phyloP scores from a whole-genome alignment of 2,797 vertebrate species.

The Chelonia mydas region DNA sequence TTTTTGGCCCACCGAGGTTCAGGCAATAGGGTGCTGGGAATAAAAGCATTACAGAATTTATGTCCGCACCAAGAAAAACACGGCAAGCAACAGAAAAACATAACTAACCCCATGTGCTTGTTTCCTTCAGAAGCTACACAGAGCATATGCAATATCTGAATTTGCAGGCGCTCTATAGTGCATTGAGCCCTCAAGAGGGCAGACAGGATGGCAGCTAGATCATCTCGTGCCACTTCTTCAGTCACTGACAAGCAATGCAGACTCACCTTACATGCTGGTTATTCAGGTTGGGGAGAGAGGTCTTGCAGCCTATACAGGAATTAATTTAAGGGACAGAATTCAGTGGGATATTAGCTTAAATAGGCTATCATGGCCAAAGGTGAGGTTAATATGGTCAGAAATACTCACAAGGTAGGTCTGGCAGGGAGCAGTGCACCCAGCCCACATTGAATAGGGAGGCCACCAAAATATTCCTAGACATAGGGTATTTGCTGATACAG shows the following conservation, averaged over 20 bases:
- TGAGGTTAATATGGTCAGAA: background rate
- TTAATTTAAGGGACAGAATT: no score
- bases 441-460: background rate
- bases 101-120: no score
- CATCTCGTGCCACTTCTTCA: background rate
- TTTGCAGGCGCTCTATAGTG: no score
- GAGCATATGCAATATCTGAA: no score
- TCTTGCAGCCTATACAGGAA: no score
- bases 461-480: background rate
- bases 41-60: no score
- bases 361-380: background rate
- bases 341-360: background rate
- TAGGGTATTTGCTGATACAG: background rate
- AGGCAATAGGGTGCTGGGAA: no score
- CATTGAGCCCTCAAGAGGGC: no score
- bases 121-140: no score
- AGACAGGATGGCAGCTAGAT: background rate
- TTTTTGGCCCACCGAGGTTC: no score
- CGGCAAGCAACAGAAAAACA: no score
- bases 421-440: background rate
- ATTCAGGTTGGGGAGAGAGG: background rate
- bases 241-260: background rate
- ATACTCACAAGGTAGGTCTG: background rate
- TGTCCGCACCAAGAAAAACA: no score
- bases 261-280: background rate